Evolutionary conservation across 2,797 vertebrate genomes (phyloP).

Genomic region (Lithobates pipiens): DNA sequence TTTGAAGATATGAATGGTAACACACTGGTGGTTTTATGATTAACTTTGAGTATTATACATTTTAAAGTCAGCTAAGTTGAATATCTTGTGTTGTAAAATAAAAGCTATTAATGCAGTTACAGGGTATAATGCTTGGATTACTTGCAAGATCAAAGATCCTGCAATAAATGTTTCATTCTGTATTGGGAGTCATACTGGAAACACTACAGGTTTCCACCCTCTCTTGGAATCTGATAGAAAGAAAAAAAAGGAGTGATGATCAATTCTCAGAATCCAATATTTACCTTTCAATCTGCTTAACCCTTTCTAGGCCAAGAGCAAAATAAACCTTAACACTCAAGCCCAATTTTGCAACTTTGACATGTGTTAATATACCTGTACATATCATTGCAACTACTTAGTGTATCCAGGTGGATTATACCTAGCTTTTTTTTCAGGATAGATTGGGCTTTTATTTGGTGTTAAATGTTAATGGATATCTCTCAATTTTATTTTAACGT

Average conservation of each 20-base stretch:
- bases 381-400: too few relatives aligned
- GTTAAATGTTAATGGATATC: too few relatives aligned
- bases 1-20: slow-evolving; percentile 72
- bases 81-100: slow-evolving; percentile 79
- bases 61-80: slow-evolving; percentile 73
- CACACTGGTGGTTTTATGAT: slow-evolving; percentile 71
- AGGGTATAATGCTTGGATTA: slow-evolving; percentile 82
- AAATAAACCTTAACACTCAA: too few relatives aligned
- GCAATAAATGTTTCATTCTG: neutral
- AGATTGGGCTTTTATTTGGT: too few relatives aligned
- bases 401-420: too few relatives aligned
- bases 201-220: slow-evolving; percentile 68
- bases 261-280: slow-evolving; percentile 69
- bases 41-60: slow-evolving; percentile 71
- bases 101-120: slow-evolving; percentile 74
- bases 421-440: too few relatives aligned
- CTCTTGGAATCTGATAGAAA: slow-evolving; percentile 71
- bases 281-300: too few relatives aligned
- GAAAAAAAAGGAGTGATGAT: slow-evolving; percentile 16
- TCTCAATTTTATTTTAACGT: too few relatives aligned
- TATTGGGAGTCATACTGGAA: slow-evolving; percentile 67
- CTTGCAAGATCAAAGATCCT: slow-evolving; percentile 81
- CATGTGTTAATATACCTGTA: too few relatives aligned
- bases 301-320: slow-evolving; percentile 65
- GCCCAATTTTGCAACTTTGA: too few relatives aligned